Evolutionary conservation across 2,888 invertebrate genomes (phyloP), one percentile per base, ranked within the genome.

Genomic region (Hetaerina titia): DNA sequence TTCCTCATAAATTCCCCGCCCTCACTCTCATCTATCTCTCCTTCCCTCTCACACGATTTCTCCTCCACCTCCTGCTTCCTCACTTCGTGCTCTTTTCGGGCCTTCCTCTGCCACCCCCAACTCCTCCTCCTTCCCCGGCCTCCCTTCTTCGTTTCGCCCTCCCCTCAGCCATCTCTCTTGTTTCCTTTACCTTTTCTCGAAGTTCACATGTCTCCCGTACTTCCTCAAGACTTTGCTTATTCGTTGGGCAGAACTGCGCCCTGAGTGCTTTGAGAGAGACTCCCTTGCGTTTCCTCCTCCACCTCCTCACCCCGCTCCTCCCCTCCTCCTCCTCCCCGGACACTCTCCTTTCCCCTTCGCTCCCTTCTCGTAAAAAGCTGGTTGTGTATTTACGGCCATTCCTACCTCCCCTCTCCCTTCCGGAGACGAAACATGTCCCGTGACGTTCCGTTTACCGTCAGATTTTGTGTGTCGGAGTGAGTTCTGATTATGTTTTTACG

Each of bases 221-320:
- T 88, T 88, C 56, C 88, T 90, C 63, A 69, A 63, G 90, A 90
- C 90, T 69, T 69, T 69, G 19, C 69, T 90, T 90, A 90, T 90
- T 90, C 90, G 60, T 56, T 56, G 89, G 57, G 57, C 15, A 45
- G 58, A 89, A 89, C 22, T 56, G 22, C 69, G 69, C n/a, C 69
- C 69, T 69, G 22, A 69, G 69, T 69, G 69, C 69, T 69, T 69
- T 69, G 69, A 69, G 69, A 8, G 2, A 69, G 69, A 9, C 69
- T 7, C 69, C 69, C 69, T 69, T 69, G 22, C 64, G 22, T n/a
- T 6, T 69, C 69, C 69, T 60, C 11, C 13, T 60, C 60, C 60
- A 60, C 13, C 60, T 58, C 11, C 89, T 87, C 87, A 25, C 13
- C 11, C 69, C n/a, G 11, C n/a, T 6, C 6, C 22, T 17, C 8